A percentile compares a stretch with the other conserved stretches of the same genome.
These are phyloP conservation scores for Sebastes wilsoni DNA, from an alignment of 2,797 vertebrate species.

Conservation along the genomic window DNA sequence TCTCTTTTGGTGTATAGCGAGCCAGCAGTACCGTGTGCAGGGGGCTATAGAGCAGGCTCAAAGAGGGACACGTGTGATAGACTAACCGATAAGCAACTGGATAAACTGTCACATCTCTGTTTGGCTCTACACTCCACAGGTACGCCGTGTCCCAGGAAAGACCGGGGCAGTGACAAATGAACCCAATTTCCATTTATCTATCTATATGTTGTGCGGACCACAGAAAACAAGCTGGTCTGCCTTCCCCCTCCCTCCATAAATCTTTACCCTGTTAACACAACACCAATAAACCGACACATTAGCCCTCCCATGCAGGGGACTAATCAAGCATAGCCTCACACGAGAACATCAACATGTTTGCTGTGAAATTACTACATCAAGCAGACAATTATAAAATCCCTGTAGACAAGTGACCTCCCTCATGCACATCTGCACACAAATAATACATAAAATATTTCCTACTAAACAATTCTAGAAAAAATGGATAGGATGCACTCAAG, in stretches of 20 bases:
- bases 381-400: constrained; percentile 46
- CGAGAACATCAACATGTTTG: constrained; percentile 19
- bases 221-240: constrained; percentile 59
- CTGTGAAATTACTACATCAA: constrained; percentile 52
- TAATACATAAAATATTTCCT: constrained; percentile 8
- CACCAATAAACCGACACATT: constrained; percentile 69
- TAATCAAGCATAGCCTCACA: constrained; percentile 54
- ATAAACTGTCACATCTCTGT: constrained; percentile 57
- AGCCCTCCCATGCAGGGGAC: constrained; percentile 56
- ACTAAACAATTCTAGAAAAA: constrained; percentile 27
- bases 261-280: constrained; percentile 77
- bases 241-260: constrained; percentile 60
- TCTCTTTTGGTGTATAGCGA: constrained; percentile 11
- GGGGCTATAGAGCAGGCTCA: constrained; percentile 14
- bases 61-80: constrained; percentile 39
- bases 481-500: constrained; percentile 26
- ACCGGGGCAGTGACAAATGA: constrained; percentile 75
- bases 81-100: constrained; percentile 47
- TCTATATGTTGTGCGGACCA: constrained; percentile 67
- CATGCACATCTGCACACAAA: constrained; percentile 12
- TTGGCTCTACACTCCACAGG: constrained; percentile 59
- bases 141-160: constrained; percentile 25
- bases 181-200: constrained; percentile 79
- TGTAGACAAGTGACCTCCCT: constrained; percentile 20
- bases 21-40: neutral